These are phyloP conservation scores for Gambusia holbrooki DNA, from an alignment of 2,113 vertebrate genomes.

Conservation along the genomic window DNA sequence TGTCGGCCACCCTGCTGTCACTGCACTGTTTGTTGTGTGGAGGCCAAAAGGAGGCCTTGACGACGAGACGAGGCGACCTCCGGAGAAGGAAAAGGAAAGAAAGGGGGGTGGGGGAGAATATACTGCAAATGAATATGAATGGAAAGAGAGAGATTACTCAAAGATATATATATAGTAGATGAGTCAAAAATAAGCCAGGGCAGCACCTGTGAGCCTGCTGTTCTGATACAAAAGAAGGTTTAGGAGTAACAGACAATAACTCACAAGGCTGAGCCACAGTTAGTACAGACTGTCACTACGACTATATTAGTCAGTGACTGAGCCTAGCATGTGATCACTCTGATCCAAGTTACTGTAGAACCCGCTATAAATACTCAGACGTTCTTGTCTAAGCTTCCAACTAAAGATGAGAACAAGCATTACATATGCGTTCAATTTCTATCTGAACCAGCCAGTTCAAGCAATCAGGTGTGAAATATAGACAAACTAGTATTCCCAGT, in stretches of 20 bases:
- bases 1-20: constrained; percentile 30
- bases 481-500: no score
- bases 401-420: background rate
- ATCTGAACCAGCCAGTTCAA: background rate
- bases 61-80: constrained; percentile 21
- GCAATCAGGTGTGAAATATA: background rate
- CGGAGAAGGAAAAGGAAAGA: constrained; percentile 4
- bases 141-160: no score
- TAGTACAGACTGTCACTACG: constrained; percentile 40
- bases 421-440: background rate
- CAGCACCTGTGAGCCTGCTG: constrained; percentile 8
- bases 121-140: background rate
- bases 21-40: constrained; percentile 26
- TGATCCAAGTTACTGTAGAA: constrained; percentile 47
- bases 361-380: constrained; percentile 52
- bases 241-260: constrained; percentile 35
- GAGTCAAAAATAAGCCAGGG: no score
- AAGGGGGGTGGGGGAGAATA: background rate
- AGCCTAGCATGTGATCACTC: constrained; percentile 30
- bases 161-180: no score
- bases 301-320: constrained; percentile 43
- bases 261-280: constrained; percentile 44
- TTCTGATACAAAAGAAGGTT: constrained; percentile 25
- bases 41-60: constrained; percentile 7
- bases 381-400: constrained; percentile 14